Conservation (phyloP, 1,140 invertebrate species). For the Pantala flavescens region DNA sequence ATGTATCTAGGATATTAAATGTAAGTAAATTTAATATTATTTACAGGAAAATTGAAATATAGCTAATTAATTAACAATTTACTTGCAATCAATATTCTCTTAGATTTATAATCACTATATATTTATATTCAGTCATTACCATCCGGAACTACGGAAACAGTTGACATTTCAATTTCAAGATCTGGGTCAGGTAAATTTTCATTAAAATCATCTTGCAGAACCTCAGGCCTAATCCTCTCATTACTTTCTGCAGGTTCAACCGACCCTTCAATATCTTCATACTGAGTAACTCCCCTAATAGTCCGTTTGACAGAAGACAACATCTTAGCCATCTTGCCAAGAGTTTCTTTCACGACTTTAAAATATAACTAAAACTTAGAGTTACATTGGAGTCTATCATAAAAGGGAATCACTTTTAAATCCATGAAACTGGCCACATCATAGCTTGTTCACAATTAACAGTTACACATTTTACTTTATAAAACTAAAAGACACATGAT, state of each 20-base stretch:
- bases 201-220: not conserved
- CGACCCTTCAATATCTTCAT: not conserved
- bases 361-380: too few relatives aligned
- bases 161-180: not conserved
- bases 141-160: not conserved
- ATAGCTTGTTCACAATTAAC: too few relatives aligned
- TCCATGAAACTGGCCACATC: too few relatives aligned
- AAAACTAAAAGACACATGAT: too few relatives aligned
- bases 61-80: too few relatives aligned
- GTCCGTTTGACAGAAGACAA: not conserved
- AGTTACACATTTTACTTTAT: too few relatives aligned
- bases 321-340: not conserved
- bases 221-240: not conserved
- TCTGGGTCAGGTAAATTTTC: not conserved
- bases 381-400: too few relatives aligned
- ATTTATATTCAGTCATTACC: not conserved
- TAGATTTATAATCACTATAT: too few relatives aligned
- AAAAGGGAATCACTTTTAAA: too few relatives aligned
- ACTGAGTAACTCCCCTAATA: not conserved
- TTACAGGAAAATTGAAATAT: not conserved
- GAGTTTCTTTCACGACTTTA: too few relatives aligned
- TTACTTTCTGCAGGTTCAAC: not conserved
- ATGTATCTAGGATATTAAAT: conserved; percentile 59
- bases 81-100: too few relatives aligned
- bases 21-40: not conserved